Base-by-base conservation (phyloP, 2,797 vertebrate genomes). In the Microctenopoma steveboyesi region DNA sequence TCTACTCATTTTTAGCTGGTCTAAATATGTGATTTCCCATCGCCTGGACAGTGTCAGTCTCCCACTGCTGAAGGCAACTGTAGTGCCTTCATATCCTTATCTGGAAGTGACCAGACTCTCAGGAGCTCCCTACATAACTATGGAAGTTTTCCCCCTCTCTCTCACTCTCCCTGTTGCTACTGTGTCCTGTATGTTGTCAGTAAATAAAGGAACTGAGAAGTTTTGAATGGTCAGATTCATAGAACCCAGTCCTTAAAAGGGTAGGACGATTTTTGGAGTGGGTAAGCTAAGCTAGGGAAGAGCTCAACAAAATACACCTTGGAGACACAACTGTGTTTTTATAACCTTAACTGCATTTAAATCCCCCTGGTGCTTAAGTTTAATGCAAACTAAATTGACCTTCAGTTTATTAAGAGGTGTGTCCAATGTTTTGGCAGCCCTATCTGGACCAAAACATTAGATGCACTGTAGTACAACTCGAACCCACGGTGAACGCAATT, bases 11-110 rank as follows among this genome's bases (percentile, higher is more conserved):
- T 52, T 28, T 4, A 8, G 18, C 63, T 48, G 40, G 25, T 82
- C 57, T 77, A 81, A 84, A 86, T 69, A 40, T 65, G 64, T 65
- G 52, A 83, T 67, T 88, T 72, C 65, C 48, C 62, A 57, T 84
- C 1, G 65, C 76, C 87, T 92, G 87, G 80, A 83, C 74, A 78
- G 69, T 86, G 81, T 92, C 88, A 85, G 78, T 76, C 79, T 85
- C 76, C 82, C 53, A 22, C 60, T 62, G 63, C 69, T 73, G 50
- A 66, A 78, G 58, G 72, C 85, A 68, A 57, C 74, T 60, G 64
- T 15, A 72, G 65, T 7, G 27, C 72, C 86, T 83, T 90, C 70
- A 89, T 91, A 73, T 27, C 91, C 90, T 92, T 93, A 92, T 92
- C 90, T 90, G 91, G 90, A 91, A 92, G 82, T 84, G 80, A 79